Base-by-base conservation (phyloP, 2,888 invertebrate species). In the Drosophila testacea region DNA sequence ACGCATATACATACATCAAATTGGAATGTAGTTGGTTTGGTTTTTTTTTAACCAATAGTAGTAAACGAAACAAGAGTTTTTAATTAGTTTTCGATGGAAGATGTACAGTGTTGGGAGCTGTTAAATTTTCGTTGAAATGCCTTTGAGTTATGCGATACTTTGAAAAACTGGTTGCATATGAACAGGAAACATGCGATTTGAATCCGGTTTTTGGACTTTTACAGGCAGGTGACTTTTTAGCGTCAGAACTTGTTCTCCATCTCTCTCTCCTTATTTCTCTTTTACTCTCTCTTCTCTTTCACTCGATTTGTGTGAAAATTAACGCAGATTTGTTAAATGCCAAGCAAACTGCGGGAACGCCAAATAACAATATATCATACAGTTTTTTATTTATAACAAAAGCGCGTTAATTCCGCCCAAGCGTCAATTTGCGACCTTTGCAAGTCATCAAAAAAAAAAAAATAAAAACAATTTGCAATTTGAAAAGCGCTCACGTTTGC, bases 171-270 rank as follows among this genome's bases (percentile, higher is more conserved):
- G 83, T 83, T 83, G 70, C 55, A 67, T 57, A 63, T 80, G 51
- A 79, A 69, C 85, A 80, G 88, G 83, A 83, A 83, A 77, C 69
- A 60, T 60, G 67, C 81, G 80, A 69, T 78, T 68, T 64, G 50
- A 77, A 85, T 74, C 88, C 74, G 88, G 86, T 88, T 84, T 83
- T 36, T 51, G 36, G 57, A 64, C 63, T 64, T 69, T 69, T 61
- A 65, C 69, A 66, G 77, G 64, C 77, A 76, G 80, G 61, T 76
- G 69, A 67, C 36, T 59, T 60, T 67, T 71, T 44, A 10, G 30
- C 54, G 16, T 54, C 70, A 85, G 85, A 84, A 83, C 83, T 83
- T 74, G 83, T 84, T 85, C 77, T 73, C 51, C 47, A 28, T 50
- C 6, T 32, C 41, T 39, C 47, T 36, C 42, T 11, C 41, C 32